phyloP scores from a whole-genome alignment of 2,113 vertebrate genomes.

The Myrmecobius fasciatus region DNA sequence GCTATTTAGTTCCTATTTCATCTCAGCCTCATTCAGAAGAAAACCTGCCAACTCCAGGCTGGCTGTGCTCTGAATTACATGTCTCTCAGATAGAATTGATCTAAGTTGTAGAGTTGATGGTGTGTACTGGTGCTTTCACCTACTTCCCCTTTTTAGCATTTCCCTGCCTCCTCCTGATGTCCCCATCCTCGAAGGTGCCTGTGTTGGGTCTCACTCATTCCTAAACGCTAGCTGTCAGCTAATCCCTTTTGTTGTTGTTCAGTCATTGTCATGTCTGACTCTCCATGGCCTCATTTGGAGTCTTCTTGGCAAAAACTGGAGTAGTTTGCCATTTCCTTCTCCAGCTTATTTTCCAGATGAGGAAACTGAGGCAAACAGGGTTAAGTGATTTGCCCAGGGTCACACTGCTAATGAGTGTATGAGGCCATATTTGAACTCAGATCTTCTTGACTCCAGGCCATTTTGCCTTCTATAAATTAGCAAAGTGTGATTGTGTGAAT shows the following conservation, averaged over 20 bases:
- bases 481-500: fast-evolving
- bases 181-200: background rate
- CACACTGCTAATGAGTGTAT: background rate
- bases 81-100: background rate
- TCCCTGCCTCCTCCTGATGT: fast-evolving
- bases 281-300: background rate
- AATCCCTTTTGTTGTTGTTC: background rate
- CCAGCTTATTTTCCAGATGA: background rate
- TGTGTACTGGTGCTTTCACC: background rate
- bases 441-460: background rate
- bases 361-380: background rate
- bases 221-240: background rate
- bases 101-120: fast-evolving
- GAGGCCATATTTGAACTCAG: background rate
- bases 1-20: fast-evolving
- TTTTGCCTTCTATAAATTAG: background rate
- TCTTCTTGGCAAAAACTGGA: background rate
- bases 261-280: background rate
- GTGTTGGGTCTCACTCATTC: background rate
- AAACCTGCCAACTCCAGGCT: background rate
- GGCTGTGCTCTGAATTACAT: background rate
- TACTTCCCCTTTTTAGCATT: fast-evolving
- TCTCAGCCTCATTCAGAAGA: background rate
- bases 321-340: background rate
- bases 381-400: background rate